phyloP scores from a whole-genome alignment of 2,797 vertebrate genomes.

The Pagetopsis macropterus region DNA sequence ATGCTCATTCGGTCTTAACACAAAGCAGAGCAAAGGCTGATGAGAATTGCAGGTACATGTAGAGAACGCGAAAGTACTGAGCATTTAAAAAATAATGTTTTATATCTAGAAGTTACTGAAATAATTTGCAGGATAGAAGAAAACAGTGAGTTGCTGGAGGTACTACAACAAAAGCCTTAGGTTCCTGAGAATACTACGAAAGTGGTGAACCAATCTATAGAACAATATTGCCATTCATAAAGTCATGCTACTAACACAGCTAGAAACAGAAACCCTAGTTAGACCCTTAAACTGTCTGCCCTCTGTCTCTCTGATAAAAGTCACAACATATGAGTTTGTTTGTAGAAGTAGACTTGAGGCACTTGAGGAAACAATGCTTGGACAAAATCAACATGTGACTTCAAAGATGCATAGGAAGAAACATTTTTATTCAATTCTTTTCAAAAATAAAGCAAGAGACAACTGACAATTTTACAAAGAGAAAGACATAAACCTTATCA shows the following conservation, averaged over 20 bases:
- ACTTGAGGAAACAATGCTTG: not conserved
- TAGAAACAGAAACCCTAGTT: not conserved
- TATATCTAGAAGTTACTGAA: not conserved
- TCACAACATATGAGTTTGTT: too few relatives aligned
- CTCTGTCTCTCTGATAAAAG: too few relatives aligned
- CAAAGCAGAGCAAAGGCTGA: not conserved
- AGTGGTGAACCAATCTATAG: not conserved
- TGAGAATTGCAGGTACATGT: not conserved
- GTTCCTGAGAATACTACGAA: not conserved
- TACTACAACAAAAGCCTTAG: not conserved
- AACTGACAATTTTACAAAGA: constrained; percentile 38
- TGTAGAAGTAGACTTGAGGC: too few relatives aligned
- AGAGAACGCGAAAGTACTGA: too few relatives aligned
- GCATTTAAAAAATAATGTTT: not conserved
- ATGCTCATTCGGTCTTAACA: not conserved
- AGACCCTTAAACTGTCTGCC: too few relatives aligned
- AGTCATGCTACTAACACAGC: not conserved
- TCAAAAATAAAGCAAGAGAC: constrained; percentile 36
- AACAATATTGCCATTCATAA: not conserved
- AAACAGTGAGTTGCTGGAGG: too few relatives aligned
- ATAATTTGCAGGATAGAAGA: not conserved
- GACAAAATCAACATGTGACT: constrained; percentile 5
- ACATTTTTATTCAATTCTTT: constrained; percentile 64
- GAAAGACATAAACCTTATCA: constrained; percentile 13
- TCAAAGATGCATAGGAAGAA: constrained; percentile 46